Percentiles rank a stretch among this genome's conserved stretches.
These are phyloP conservation scores for Omphaloscelis lunosa DNA, from an alignment of 2,888 invertebrate genomes.

Conservation along the genomic window DNA sequence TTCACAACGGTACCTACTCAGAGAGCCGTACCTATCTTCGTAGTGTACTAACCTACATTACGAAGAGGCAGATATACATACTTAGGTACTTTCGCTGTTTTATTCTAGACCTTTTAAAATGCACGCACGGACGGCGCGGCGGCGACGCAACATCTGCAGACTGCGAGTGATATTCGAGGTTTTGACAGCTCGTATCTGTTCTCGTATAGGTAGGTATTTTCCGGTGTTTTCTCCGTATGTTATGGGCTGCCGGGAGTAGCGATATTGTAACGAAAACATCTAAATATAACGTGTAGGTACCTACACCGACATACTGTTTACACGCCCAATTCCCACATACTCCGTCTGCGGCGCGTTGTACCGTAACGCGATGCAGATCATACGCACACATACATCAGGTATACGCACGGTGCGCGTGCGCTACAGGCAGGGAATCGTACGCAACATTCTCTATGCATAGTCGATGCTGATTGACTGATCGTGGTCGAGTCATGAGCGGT, in stretches of 20 bases:
- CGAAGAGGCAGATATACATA: not conserved
- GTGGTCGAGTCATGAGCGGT: slow-evolving; percentile 13
- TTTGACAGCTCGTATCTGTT: not conserved
- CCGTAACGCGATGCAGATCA: slow-evolving; percentile 62
- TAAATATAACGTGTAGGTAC: slow-evolving; percentile 9
- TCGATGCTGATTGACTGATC: slow-evolving; percentile 52
- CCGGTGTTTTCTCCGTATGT: not conserved
- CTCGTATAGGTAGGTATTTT: too few species aligned
- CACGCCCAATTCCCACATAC: slow-evolving; percentile 55
- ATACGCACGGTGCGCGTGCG: slow-evolving; percentile 43
- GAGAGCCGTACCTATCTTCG: not conserved
- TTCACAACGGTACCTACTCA: not conserved
- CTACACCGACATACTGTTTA: slow-evolving; percentile 29
- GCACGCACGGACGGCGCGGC: too few species aligned
- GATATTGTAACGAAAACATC: slow-evolving; percentile 28
- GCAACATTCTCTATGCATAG: slow-evolving; percentile 50
- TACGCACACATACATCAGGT: slow-evolving; percentile 9
- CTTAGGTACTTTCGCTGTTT: not conserved
- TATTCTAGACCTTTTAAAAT: not conserved
- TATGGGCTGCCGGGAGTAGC: not conserved
- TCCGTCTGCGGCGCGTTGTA: slow-evolving; percentile 45
- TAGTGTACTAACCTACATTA: not conserved
- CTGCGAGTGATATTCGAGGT: not conserved
- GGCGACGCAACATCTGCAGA: too few species aligned
- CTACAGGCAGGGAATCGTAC: slow-evolving; percentile 39